A percentile compares a stretch with the other conserved stretches of the same genome.
Conservation (phyloP, 1,140 invertebrate genomes). For the Zaprionus kolodkinae region DNA sequence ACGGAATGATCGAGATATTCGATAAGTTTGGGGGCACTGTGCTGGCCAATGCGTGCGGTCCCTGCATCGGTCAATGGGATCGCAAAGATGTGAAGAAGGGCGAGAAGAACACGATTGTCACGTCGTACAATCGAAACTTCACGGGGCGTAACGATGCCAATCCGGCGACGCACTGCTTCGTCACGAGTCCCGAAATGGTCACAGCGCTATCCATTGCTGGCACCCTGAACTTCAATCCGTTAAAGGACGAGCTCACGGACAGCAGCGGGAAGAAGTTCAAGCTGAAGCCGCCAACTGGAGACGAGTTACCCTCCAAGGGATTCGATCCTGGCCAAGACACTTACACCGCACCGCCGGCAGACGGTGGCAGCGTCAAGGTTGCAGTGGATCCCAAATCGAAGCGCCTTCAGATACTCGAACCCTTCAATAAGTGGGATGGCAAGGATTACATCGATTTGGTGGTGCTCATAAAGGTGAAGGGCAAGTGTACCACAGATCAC, state of each 20-base stretch:
- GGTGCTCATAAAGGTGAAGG: slow-evolving; percentile 98
- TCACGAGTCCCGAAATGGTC: slow-evolving; percentile 98
- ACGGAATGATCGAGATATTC: slow-evolving; percentile 93
- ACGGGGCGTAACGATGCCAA: slow-evolving; percentile 99
- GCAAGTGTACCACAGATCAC: slow-evolving; percentile 99
- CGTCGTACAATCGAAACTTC: slow-evolving; percentile 99
- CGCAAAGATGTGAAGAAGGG: slow-evolving; percentile 98
- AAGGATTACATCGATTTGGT: slow-evolving; percentile 96
- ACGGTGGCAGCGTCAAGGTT: slow-evolving; percentile 86
- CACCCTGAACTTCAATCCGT: slow-evolving; percentile 96
- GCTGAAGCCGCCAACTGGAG: slow-evolving; percentile 93
- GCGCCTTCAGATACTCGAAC: slow-evolving; percentile 95
- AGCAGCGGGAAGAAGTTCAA: slow-evolving; percentile 95
- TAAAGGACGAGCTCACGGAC: slow-evolving; percentile 92
- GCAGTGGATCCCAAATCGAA: slow-evolving; percentile 95
- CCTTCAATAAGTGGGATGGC: slow-evolving; percentile 98
- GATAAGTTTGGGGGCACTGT: slow-evolving; percentile 89
- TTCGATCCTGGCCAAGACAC: slow-evolving; percentile 99
- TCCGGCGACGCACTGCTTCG: slow-evolving; percentile 98
- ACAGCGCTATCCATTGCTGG: slow-evolving; percentile 97
- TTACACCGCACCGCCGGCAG: slow-evolving; percentile 93
- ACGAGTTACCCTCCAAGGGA: slow-evolving; percentile 95
- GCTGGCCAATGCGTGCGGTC: slow-evolving; percentile 99
- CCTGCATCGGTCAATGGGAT: slow-evolving; percentile 99
- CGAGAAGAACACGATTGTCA: slow-evolving; percentile 99